Conservation (phyloP, 2,888 invertebrate genomes). For the Odontocerum albicorne region DNA sequence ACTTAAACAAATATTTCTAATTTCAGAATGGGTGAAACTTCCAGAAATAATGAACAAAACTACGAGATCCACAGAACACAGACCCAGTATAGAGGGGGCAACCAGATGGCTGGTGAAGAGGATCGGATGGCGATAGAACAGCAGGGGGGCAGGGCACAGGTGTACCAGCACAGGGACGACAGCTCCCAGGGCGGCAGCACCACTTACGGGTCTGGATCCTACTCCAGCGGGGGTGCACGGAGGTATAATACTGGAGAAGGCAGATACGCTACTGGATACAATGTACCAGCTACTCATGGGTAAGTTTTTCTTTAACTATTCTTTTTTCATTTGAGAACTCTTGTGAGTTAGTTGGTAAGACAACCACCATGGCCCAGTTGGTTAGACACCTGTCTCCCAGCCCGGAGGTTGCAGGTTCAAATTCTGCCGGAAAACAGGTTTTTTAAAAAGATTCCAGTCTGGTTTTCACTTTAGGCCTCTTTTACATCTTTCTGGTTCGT, state of each 20-base stretch:
- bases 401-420: too few species aligned
- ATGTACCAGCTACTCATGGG: slow-evolving; percentile 15
- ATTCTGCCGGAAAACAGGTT: too few species aligned
- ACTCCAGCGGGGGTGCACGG: slow-evolving; percentile 32
- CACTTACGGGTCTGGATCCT: slow-evolving; percentile 31
- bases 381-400: too few species aligned
- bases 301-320: background rate
- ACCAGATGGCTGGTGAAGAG: slow-evolving; percentile 7
- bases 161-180: slow-evolving; percentile 22
- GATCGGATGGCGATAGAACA: slow-evolving; percentile 11
- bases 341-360: too few species aligned
- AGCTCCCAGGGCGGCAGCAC: slow-evolving; percentile 31
- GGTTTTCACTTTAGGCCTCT: too few species aligned
- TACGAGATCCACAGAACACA: background rate
- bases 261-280: slow-evolving; percentile 20
- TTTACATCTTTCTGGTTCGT: too few species aligned
- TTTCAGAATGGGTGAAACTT: slow-evolving; percentile 14
- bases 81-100: slow-evolving; percentile 3
- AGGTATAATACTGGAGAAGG: slow-evolving; percentile 19
- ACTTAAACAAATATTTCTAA: too few species aligned
- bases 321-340: background rate
- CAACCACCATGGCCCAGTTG: too few species aligned
- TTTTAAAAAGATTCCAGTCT: too few species aligned
- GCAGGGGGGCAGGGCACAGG: background rate
- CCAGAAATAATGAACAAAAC: slow-evolving; percentile 1